phyloP scores from a whole-genome alignment of 1,140 invertebrate species.

The Antheraea mylitta region DNA sequence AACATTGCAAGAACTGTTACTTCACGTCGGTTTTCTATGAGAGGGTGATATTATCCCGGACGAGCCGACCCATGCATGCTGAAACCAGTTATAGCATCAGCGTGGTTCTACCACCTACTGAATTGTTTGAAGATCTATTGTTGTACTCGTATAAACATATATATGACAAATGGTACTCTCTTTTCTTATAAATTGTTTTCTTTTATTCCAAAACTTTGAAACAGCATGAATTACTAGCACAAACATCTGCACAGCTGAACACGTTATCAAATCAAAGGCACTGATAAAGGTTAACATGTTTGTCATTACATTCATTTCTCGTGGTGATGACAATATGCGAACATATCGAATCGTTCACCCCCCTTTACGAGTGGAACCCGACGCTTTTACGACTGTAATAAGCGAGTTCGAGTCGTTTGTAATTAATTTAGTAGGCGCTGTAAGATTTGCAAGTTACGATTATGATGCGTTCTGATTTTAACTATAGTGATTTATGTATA shows the following conservation, averaged over 20 bases:
- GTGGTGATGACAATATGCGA: slow-evolving; percentile 46
- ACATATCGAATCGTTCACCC: slow-evolving; percentile 57
- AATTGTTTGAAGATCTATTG: no score
- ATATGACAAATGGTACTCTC: no score
- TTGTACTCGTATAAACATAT: no score
- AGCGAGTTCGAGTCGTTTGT: slow-evolving; percentile 39
- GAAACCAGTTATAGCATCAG: no score
- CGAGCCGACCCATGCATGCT: no score
- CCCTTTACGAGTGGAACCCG: slow-evolving; percentile 41
- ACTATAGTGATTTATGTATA: not conserved
- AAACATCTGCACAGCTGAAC: slow-evolving; percentile 3
- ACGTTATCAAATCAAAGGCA: slow-evolving; percentile 30
- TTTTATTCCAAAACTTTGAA: not conserved
- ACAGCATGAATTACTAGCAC: not conserved
- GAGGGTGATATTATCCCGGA: no score
- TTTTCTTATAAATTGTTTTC: not conserved
- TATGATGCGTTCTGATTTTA: slow-evolving; percentile 6
- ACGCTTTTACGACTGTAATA: slow-evolving; percentile 50
- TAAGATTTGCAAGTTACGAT: slow-evolving; percentile 15
- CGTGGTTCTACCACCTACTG: no score
- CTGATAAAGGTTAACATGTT: slow-evolving; percentile 54
- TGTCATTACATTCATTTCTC: slow-evolving; percentile 47
- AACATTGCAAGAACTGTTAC: no score
- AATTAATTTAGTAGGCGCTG: slow-evolving; percentile 52
- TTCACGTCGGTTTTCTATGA: no score